Evolutionary conservation across 2,113 vertebrate species (phyloP).

Genomic region (Furnarius figulus): DNA sequence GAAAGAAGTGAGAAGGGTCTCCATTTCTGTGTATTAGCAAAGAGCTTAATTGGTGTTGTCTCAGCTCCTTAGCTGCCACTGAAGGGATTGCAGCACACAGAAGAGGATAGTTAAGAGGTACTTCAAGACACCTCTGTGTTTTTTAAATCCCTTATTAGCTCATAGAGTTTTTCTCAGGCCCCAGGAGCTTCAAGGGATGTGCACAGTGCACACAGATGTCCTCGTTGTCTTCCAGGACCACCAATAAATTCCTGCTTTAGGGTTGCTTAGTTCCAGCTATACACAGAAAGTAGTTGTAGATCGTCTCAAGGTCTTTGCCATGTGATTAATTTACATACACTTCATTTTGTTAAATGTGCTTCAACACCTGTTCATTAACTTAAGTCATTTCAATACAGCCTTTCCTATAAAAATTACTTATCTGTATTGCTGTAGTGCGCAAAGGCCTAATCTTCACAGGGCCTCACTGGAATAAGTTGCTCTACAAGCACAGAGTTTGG

Average conservation of each 20-base stretch:
- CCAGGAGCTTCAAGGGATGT: background rate
- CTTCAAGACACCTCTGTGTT: background rate
- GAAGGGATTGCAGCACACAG: background rate
- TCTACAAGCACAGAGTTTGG: background rate
- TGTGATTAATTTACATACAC: background rate
- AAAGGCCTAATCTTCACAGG: background rate
- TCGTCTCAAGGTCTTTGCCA: background rate
- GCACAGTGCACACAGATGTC: background rate
- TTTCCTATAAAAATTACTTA: background rate
- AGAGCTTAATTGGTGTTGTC: background rate
- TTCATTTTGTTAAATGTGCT: background rate
- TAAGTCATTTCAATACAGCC: background rate
- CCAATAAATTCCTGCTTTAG: background rate
- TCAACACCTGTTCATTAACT: background rate
- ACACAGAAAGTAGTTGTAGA: background rate
- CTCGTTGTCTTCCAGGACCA: background rate
- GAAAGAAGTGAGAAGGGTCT: background rate
- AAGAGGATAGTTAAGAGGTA: background rate
- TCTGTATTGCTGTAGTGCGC: background rate
- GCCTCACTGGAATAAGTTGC: background rate
- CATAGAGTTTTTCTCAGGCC: background rate
- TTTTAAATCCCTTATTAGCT: background rate
- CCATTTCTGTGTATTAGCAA: background rate
- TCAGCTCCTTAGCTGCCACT: background rate
- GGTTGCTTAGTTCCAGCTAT: background rate